These are phyloP conservation scores for Heliornis fulica DNA, from an alignment of 2,113 vertebrate genomes.

Conservation along the genomic window DNA sequence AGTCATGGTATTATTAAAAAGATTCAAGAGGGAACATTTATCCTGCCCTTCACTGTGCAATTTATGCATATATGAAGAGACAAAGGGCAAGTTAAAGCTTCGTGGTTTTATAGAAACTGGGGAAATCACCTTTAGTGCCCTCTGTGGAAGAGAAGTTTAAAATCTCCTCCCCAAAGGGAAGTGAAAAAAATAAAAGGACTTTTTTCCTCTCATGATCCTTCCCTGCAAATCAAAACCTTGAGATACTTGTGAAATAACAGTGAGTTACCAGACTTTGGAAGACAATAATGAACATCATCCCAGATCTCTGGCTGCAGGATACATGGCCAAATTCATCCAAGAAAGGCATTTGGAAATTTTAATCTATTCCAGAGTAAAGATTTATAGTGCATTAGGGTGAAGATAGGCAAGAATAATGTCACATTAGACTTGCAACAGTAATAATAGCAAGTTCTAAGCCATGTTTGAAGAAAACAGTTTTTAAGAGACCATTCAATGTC, in stretches of 20 bases:
- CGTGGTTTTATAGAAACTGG: accelerated
- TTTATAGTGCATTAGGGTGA: slow-evolving; percentile 60
- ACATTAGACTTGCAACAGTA: slow-evolving; percentile 41
- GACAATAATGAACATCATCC: slow-evolving; percentile 47
- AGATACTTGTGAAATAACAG: slow-evolving; percentile 21
- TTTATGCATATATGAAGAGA: not conserved
- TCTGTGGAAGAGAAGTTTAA: not conserved
- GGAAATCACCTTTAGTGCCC: not conserved
- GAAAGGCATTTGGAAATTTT: slow-evolving; percentile 69
- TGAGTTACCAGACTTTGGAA: slow-evolving; percentile 56
- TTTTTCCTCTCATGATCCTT: not conserved
- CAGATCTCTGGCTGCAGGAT: slow-evolving; percentile 40
- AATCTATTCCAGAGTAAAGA: slow-evolving; percentile 59
- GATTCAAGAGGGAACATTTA: not conserved
- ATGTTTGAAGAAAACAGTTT: not conserved
- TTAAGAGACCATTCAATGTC: not conserved
- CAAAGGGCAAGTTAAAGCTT: not conserved
- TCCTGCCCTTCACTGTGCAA: not conserved
- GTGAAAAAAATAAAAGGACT: not conserved
- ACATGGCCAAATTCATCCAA: slow-evolving; percentile 43
- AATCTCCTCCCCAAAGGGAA: not conserved
- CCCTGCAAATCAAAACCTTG: slow-evolving; percentile 38
- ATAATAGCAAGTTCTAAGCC: not conserved
- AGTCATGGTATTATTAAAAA: not conserved
- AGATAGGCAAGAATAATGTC: slow-evolving; percentile 66